Conservation (phyloP, 2,797 vertebrate species). For the Pterois miles region DNA sequence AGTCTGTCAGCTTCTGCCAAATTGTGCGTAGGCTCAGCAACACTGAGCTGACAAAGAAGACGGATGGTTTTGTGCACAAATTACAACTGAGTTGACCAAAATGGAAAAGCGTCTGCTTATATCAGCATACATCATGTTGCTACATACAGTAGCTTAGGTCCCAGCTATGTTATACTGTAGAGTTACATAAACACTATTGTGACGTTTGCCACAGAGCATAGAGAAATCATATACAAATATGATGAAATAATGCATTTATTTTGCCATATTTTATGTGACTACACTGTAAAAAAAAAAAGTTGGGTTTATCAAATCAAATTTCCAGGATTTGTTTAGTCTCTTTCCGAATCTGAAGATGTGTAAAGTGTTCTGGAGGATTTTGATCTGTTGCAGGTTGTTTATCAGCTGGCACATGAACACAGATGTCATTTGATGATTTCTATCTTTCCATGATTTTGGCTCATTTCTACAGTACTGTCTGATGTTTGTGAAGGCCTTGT, state of each 20-base stretch:
- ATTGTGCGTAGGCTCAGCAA: conserved; percentile 4
- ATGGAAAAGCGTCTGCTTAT: conserved; percentile 11
- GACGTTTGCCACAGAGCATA: neutral
- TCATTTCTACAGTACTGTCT: neutral
- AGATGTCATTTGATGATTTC: neutral
- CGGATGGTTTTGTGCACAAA: conserved; percentile 1
- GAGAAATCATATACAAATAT: neutral
- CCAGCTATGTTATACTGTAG: neutral
- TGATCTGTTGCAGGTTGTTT: neutral
- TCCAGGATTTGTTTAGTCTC: neutral
- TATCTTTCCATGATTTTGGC: neutral
- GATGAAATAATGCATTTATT: neutral
- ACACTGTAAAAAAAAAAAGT: neutral
- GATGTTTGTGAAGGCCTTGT: neutral
- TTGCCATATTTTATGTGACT: neutral
- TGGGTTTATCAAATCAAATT: neutral
- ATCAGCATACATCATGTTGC: neutral
- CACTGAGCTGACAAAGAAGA: neutral
- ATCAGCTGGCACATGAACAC: conserved; percentile 5
- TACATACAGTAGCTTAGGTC: neutral
- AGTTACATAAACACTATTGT: neutral
- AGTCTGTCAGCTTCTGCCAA: conserved; percentile 8
- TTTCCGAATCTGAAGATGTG: neutral
- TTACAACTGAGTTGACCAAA: neutral
- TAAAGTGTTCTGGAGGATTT: neutral